A percentile compares a stretch with the other conserved stretches of the same genome.
These are phyloP conservation scores for Oryzias sinensis DNA, from an alignment of 2,797 vertebrate genomes.

Conservation along the genomic window DNA sequence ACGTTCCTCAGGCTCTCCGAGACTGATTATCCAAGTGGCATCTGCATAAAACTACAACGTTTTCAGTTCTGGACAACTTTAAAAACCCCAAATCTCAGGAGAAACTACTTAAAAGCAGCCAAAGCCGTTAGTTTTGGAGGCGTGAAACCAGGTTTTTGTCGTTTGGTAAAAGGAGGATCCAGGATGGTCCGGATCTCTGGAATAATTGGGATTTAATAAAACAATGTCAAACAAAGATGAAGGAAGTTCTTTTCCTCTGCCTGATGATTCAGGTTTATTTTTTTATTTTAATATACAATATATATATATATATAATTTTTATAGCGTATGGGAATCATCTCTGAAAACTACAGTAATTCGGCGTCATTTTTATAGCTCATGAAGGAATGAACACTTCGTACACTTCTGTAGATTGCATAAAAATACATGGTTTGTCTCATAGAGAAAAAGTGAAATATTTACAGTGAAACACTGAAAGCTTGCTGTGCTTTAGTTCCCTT, in stretches of 20 bases:
- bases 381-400: constrained; percentile 70
- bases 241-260: constrained; percentile 7
- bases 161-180: no score
- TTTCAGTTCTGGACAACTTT: no score
- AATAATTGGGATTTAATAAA: no score
- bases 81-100: no score
- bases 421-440: constrained; percentile 70
- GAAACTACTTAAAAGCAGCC: no score
- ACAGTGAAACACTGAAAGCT: constrained; percentile 63
- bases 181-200: no score
- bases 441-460: constrained; percentile 58
- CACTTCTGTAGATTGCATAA: constrained; percentile 67
- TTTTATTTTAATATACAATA: constrained; percentile 75
- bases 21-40: no score
- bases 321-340: constrained; percentile 56
- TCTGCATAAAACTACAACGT: no score
- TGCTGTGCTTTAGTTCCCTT: constrained; percentile 62
- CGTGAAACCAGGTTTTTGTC: no score
- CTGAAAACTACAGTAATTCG: constrained; percentile 60
- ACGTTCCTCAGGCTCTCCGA: no score
- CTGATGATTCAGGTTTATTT: constrained; percentile 41
- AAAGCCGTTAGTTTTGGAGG: no score
- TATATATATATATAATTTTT: constrained; percentile 36
- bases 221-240: background rate
- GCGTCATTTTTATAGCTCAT: constrained; percentile 52